Conservation (phyloP, 2,888 invertebrate species). For the Desoria tigrina region DNA sequence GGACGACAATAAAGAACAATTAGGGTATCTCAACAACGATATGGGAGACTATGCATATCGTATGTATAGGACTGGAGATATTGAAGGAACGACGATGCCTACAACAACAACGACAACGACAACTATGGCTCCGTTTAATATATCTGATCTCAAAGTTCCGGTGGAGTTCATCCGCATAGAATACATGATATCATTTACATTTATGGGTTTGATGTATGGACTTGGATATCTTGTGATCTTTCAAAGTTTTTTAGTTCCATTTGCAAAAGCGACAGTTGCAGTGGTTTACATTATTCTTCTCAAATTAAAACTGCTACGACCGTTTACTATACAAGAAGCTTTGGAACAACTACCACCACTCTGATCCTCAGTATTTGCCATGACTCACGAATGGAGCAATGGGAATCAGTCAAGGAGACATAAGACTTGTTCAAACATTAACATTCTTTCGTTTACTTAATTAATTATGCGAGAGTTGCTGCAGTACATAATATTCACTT, state of each 20-base stretch:
- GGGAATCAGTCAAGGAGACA: too few species aligned
- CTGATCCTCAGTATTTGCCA: too few species aligned
- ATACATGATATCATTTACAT: constrained; percentile 47
- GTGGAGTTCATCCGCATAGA: constrained; percentile 40
- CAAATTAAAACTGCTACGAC: constrained; percentile 17
- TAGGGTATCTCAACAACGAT: not conserved
- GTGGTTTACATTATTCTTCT: constrained; percentile 32
- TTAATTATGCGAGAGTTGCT: too few species aligned
- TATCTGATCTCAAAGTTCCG: constrained; percentile 41
- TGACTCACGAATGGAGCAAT: too few species aligned
- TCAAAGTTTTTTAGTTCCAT: constrained; percentile 44
- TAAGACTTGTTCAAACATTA: too few species aligned
- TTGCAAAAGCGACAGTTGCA: constrained; percentile 39
- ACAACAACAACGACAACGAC: constrained; percentile 19
- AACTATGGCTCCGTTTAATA: constrained; percentile 31
- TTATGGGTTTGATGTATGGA: constrained; percentile 47
- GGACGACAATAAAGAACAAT: not conserved
- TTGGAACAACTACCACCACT: constrained; percentile 34
- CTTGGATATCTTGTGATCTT: constrained; percentile 47
- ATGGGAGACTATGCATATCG: not conserved
- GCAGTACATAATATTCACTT: too few species aligned
- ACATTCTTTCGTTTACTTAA: too few species aligned
- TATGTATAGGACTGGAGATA: not conserved
- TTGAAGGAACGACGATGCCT: constrained; percentile 12
- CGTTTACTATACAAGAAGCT: constrained; percentile 40